Evolutionary conservation across 2,888 invertebrate species (phyloP).

Genomic region (Hirtodrosophila histrioides): DNA sequence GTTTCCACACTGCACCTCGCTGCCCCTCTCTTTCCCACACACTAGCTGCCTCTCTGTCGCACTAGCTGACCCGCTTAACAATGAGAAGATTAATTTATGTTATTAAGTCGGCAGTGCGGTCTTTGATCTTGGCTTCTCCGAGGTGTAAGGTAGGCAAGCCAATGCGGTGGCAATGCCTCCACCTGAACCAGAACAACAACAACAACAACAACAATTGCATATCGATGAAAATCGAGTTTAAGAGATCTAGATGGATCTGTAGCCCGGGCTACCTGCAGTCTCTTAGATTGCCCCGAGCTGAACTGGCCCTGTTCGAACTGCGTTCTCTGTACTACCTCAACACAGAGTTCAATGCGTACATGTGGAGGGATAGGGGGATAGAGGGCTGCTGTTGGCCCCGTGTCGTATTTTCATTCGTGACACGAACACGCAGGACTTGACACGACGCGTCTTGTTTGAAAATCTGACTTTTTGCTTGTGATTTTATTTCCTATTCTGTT

Average conservation of each 20-base stretch:
- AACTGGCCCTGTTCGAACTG: conserved; percentile 38
- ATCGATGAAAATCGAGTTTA: conserved; percentile 60
- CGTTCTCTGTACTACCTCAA: conserved; percentile 13
- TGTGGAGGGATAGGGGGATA: too few relatives aligned
- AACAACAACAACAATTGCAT: conserved; percentile 24
- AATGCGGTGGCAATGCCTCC: conserved; percentile 82
- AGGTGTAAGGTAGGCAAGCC: conserved; percentile 84
- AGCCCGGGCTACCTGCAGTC: conserved; percentile 64
- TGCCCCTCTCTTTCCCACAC: conserved; percentile 9
- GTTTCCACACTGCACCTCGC: conserved; percentile 10
- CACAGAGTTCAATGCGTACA: not conserved
- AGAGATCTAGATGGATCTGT: conserved; percentile 61
- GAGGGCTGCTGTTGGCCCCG: too few relatives aligned
- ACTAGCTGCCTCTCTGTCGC: not conserved
- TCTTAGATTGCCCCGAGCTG: conserved; percentile 45
- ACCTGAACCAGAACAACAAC: conserved; percentile 56
- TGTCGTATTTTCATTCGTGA: too few relatives aligned
- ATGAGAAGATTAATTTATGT: conserved; percentile 83
- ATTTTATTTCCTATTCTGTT: too few relatives aligned
- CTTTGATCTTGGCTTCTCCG: conserved; percentile 80
- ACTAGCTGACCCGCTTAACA: conserved; percentile 59
- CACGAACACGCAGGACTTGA: too few relatives aligned
- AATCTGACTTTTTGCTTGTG: too few relatives aligned
- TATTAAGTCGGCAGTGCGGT: conserved; percentile 81
- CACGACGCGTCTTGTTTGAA: too few relatives aligned